Conservation (phyloP, 2,888 invertebrate species). For the Coenonympha glycerion region DNA sequence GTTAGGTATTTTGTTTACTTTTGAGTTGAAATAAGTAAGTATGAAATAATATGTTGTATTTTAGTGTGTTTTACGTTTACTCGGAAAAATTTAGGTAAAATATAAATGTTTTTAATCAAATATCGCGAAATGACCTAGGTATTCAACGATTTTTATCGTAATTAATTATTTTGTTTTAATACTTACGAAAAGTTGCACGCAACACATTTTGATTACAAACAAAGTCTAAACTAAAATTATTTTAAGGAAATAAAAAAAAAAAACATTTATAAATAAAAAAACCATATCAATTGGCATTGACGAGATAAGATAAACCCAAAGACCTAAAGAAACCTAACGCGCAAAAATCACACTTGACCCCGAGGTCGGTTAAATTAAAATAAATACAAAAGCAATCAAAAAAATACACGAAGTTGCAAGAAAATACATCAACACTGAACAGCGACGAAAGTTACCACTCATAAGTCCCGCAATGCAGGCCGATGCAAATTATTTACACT, state of each 20-base stretch:
- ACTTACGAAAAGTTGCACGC: slow-evolving; percentile 34
- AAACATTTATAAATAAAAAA: slow-evolving; percentile 2
- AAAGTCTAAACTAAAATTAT: background rate
- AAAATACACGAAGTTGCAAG: slow-evolving; percentile 40
- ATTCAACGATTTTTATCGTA: too few relatives aligned
- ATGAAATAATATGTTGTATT: too few relatives aligned
- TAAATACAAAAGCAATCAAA: slow-evolving; percentile 34
- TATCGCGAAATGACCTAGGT: too few relatives aligned
- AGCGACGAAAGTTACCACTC: slow-evolving; percentile 66
- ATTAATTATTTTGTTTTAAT: too few relatives aligned
- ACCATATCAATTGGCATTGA: slow-evolving; percentile 3
- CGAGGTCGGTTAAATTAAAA: slow-evolving; percentile 39
- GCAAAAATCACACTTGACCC: slow-evolving; percentile 43
- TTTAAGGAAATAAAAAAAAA: slow-evolving; percentile 11
- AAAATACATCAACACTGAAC: slow-evolving; percentile 54
- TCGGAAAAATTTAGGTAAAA: too few relatives aligned
- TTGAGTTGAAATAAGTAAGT: too few relatives aligned
- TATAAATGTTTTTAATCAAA: too few relatives aligned
- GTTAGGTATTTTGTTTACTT: background rate
- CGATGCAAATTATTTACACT: slow-evolving; percentile 72
- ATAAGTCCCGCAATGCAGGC: slow-evolving; percentile 67
- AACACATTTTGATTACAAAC: slow-evolving; percentile 9
- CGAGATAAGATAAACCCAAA: slow-evolving; percentile 4
- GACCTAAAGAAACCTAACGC: slow-evolving; percentile 10
- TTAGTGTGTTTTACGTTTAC: too few relatives aligned